Base-by-base conservation (phyloP, 2,888 invertebrate species). In the Aelia acuminata region DNA sequence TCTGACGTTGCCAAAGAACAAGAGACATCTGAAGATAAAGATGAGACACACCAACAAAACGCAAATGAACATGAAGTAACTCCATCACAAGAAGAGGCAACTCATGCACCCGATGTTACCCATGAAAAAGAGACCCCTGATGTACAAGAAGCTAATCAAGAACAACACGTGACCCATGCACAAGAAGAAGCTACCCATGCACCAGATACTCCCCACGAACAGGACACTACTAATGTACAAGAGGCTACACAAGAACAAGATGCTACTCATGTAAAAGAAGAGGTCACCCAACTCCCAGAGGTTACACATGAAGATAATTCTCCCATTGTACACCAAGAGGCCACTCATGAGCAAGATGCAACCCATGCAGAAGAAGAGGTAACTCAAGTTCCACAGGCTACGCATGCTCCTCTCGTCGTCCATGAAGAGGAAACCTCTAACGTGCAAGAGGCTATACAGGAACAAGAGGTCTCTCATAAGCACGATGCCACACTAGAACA, bases 21-120 rank as follows among this genome's bases (percentile, higher is more conserved):
- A 3, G 48, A 88, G 15, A 84, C 89, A 43, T 43, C 43, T 39
- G 88, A 88, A 26, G 87, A 88, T 89, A 80, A 90, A 49, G 90
- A 90, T 39, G 90, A 90, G 87, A 89, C 89, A 63, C 89, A 90
- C 47, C 89, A 90, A 85, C 57, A 57, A 87, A 90, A 90, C 88
- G 91, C 53, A n/a, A 20, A 53, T 53, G 53, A 53, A 53, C 53
- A 53, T 20, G 53, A 53, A 3, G n/a, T 47, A 39, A 70, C 49
- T 47, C 84, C 47, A 48, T 88, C 49, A 5, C 43, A 63, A 18
- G 22, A 85, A 35, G 85, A 49, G 18, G 50, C 7, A 0, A 57
- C 57, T 5, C 26, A 57, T 26, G 0, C 8, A 13, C 26, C 57
- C 13, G 57, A 57, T 1, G 57, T 31, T 57, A 57, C 26, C 8